Evolutionary conservation across 2,888 invertebrate species (phyloP).

Genomic region (Eudasyphora cyanicolor): DNA sequence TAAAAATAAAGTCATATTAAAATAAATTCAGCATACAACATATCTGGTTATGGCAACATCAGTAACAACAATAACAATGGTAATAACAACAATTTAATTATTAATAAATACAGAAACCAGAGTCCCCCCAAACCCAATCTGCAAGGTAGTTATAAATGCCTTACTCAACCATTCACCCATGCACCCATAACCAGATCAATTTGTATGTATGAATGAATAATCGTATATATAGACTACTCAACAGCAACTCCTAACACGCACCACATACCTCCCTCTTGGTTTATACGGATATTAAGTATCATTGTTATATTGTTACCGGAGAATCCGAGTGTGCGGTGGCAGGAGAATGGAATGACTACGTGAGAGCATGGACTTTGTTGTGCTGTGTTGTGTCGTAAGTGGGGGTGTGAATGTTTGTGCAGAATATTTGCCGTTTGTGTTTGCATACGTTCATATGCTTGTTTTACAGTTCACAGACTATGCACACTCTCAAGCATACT

Average conservation of each 20-base stretch:
- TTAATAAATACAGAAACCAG: constrained; percentile 17
- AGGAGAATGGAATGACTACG: not conserved
- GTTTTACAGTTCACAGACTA: constrained; percentile 51
- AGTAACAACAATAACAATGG: constrained; percentile 23
- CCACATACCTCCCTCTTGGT: too few species aligned
- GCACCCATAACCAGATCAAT: too few species aligned
- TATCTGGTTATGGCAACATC: constrained; percentile 5
- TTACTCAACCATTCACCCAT: not conserved
- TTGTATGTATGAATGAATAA: too few species aligned
- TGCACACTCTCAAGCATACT: too few species aligned
- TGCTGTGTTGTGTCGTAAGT: too few species aligned
- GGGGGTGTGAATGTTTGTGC: not conserved
- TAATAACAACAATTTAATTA: constrained; percentile 49
- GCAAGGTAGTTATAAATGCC: not conserved
- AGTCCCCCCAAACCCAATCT: not conserved
- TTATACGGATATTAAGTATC: not conserved
- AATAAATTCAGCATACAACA: constrained; percentile 1
- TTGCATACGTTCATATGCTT: constrained; percentile 37
- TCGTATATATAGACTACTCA: not conserved
- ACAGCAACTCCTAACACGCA: too few species aligned
- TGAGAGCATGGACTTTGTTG: too few species aligned
- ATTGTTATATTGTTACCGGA: constrained; percentile 15
- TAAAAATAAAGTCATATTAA: constrained; percentile 12
- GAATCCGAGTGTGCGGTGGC: not conserved
- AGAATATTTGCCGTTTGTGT: constrained; percentile 26